Conservation (phyloP, 2,888 invertebrate genomes). For the Micoletzkya japonica region DNA sequence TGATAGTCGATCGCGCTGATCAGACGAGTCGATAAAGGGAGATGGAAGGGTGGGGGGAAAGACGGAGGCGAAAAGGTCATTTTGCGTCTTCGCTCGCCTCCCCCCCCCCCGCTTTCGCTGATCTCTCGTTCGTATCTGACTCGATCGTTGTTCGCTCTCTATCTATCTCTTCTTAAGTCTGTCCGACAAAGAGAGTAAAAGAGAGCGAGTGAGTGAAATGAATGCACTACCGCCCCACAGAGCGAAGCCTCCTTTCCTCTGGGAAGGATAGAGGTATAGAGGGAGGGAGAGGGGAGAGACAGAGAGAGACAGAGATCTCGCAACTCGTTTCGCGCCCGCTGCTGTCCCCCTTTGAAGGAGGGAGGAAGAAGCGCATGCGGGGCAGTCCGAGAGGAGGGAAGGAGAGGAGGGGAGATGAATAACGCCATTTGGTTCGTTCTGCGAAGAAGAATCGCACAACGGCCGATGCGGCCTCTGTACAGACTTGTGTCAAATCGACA, state of each 20-base stretch:
- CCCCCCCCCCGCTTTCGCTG: no score
- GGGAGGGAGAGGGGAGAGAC: no score
- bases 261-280: neutral
- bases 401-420: neutral
- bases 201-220: neutral
- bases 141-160: neutral
- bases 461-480: no score
- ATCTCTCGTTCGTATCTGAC: no score
- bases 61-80: no score
- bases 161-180: neutral
- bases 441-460: no score
- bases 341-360: constrained; percentile 17
- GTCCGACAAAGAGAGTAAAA: no score
- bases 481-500: no score
- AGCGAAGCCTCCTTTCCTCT: neutral
- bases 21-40: no score
- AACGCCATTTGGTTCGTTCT: neutral
- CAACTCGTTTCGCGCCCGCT: constrained; percentile 20
- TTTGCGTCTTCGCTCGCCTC: no score
- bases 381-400: constrained; percentile 27
- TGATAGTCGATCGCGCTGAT: no score
- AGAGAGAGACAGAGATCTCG: neutral
- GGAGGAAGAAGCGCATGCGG: constrained; percentile 23
- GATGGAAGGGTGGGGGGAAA: no score
- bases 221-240: neutral